A percentile compares a stretch with the other conserved stretches of the same genome.
phyloP scores from a whole-genome alignment of 2,113 vertebrate species.

The Nyctereutes procyonoides region DNA sequence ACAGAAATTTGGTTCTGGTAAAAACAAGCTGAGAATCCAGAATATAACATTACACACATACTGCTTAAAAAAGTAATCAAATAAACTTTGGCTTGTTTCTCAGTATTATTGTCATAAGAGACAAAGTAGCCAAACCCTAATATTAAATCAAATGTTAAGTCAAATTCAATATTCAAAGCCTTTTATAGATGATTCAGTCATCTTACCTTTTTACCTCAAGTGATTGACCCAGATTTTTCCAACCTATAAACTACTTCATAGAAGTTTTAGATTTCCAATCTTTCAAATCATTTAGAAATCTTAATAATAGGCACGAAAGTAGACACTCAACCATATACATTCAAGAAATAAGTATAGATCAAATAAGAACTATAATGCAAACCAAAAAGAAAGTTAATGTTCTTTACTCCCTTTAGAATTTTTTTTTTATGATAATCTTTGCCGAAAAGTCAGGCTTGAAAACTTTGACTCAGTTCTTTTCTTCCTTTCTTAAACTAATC shows the following conservation, averaged over 20 bases:
- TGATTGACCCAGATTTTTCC: conserved; percentile 42
- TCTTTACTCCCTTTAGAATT: conserved; percentile 26
- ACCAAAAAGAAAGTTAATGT: conserved; percentile 21
- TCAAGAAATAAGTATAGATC: conserved; percentile 3
- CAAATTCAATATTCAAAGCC: conserved; percentile 39
- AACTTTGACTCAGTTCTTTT: conserved; percentile 43
- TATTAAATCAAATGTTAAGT: conserved; percentile 50
- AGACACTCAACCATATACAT: background rate
- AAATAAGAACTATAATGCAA: conserved; percentile 42
- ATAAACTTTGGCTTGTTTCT: conserved; percentile 37
- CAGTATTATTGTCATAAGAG: background rate
- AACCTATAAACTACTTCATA: background rate
- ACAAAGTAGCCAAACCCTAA: conserved; percentile 37
- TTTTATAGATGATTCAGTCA: conserved; percentile 5
- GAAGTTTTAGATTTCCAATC: conserved; percentile 19
- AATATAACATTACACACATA: conserved; percentile 9
- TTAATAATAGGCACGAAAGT: conserved; percentile 37
- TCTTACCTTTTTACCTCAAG: conserved; percentile 38
- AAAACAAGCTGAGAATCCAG: conserved; percentile 54
- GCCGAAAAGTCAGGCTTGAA: conserved; percentile 47
- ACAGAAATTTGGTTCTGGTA: conserved; percentile 41
- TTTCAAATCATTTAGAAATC: conserved; percentile 54
- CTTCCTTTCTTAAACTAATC: conserved; percentile 2
- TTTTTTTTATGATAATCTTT: conserved; percentile 15
- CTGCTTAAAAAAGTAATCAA: conserved; percentile 45